phyloP scores from a whole-genome alignment of 2,797 vertebrate genomes.

The Myotis pilosus region DNA sequence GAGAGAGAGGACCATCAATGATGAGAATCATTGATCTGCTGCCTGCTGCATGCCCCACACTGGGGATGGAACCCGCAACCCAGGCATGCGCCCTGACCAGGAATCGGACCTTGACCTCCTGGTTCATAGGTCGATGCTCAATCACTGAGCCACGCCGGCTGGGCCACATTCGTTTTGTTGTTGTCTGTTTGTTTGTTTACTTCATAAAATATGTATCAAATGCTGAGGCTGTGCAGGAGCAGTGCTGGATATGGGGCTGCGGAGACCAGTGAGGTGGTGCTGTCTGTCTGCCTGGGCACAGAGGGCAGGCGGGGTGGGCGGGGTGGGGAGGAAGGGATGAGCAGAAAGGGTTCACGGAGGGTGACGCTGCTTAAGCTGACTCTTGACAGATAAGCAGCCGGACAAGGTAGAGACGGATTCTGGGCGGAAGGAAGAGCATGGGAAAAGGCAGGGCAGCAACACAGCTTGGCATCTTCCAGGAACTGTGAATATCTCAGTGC shows the following conservation, averaged over 20 bases:
- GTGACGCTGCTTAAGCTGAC: neutral
- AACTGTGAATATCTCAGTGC: neutral
- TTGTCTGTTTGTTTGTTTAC: neutral
- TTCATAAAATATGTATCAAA: neutral
- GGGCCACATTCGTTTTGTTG: neutral
- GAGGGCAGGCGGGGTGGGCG: too few relatives aligned
- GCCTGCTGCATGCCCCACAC: too few relatives aligned
- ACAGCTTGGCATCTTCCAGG: neutral
- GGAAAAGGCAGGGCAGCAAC: neutral
- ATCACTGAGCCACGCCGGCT: neutral
- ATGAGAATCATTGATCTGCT: neutral
- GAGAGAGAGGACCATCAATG: neutral
- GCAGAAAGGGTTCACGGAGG: neutral
- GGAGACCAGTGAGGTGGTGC: neutral
- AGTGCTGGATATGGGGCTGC: neutral
- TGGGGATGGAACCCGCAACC: too few relatives aligned
- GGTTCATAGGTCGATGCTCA: neutral
- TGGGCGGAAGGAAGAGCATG: neutral
- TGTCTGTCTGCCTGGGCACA: neutral
- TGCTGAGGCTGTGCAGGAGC: neutral
- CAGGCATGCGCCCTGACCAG: too few relatives aligned
- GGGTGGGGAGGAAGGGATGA: neutral
- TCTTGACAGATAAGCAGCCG: neutral
- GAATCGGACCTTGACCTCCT: neutral
- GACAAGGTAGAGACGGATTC: neutral